Evolutionary conservation across 2,113 vertebrate genomes (phyloP), one percentile per base, ranked within the genome.

Genomic region (Dinomys branickii): DNA sequence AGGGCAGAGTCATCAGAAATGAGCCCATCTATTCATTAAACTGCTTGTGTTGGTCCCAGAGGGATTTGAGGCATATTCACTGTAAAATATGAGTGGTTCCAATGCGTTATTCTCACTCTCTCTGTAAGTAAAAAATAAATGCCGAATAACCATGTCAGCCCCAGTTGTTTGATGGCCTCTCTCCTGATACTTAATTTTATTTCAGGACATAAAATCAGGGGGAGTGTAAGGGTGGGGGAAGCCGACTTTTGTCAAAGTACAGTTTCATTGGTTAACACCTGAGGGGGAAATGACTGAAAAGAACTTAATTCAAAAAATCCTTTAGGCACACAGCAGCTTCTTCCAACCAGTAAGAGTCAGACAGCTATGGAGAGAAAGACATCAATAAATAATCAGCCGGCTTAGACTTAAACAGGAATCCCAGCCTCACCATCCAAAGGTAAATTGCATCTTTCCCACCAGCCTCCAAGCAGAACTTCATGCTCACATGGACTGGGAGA

Each of bases 361-460:
- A 99, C 99, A 99, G 98, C 96, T 97, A 97, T 94, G 97, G 97
- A 98, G 98, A 99, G 98, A 98, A 98, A 99, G 99, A 99, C 99
- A 99, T 99, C 99, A 99, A 99, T 99, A 99, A 99, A 99, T 99
- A 99, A 99, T 99, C 99, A 99, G 98, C 98, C 95, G 96, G 98
- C 98, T 99, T 99, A 99, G 99, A 99, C 99, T 99, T 99, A 99
- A 99, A 99, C 99, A 99, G 99, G 99, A 99, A 99, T 99, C 99
- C 98, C 98, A 99, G 99, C 98, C 98, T 98, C 99, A 98, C 98
- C 98, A 99, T 98, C 98, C 97, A 97, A 98, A 98, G 98, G 99
- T 99, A 99, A 99, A 99, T 99, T 98, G 98, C 99, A 99, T 99
- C 97, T 98, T 98, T 98, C 97, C 94, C 80, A 69, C 94, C 77